Base-by-base conservation (phyloP, 2,888 invertebrate species). In the Lingula anatina region DNA sequence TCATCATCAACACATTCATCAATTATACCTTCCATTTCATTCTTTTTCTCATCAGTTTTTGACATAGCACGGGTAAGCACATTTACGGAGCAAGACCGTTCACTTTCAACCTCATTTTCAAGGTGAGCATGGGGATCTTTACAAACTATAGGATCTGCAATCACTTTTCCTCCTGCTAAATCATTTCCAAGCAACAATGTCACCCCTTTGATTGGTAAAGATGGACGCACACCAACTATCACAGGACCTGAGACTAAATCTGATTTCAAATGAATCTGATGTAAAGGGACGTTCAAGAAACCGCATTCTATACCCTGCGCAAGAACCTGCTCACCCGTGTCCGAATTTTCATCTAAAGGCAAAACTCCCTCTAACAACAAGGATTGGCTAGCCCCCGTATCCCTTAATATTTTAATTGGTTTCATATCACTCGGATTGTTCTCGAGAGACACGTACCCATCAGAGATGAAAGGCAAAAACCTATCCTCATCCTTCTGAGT, bases 381-480 rank as follows among this genome's bases (percentile, higher is more conserved):
- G 38, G 54, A 50, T 45, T 57, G 54, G 50, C 53, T 45, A 39
- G 55, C 53, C 23, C 49, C 53, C 4, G 55, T 57, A 41, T 57
- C 54, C 31, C 52, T 28, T 37, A 54, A 52, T 27, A 56, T 51
- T 24, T 37, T 44, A 39, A 55, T 42, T 27, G 47, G 46, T 21
- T 31, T 18, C 9, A 28, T 21, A 23, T 21, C 26, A 28, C 27
- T 25, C 31, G 7, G 15, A 26, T 47, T 35, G 43, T n/a, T 36
- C 20, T 31, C 7, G 18, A 47, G 23, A 40, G 55, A 53, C n/a
- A 55, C 49, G 44, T 49, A 55, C 42, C 54, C 54, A 3, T 51
- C 41, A 31, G 49, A 47, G 21, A 54, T 27, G 44, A 56, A 54
- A 20, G 52, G 56, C n/a, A n/a, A n/a, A n/a, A n/a, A n/a, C n/a